Evolutionary conservation across 2,888 invertebrate genomes (phyloP), one percentile per base, ranked within the genome.

Genomic region (Lobophora halterata): DNA sequence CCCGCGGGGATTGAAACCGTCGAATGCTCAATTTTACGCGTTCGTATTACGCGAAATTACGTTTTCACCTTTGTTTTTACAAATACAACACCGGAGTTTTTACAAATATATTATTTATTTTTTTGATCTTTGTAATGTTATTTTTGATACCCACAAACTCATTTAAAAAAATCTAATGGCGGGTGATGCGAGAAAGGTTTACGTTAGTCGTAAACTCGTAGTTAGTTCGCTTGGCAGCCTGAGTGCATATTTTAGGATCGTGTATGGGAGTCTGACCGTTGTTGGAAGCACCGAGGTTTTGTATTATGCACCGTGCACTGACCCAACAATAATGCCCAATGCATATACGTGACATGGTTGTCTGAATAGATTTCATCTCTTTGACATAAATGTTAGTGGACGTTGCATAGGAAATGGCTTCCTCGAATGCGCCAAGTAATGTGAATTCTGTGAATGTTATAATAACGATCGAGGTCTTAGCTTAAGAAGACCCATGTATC

Each of bases 1-100:
- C 64, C 61, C 70, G 52, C 58, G 39, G 69, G 71, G 61, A 66
- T 68, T 64, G 61, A 58, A 62, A 62, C 59, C 59, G 61, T 58
- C 61, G 60, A 72, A 76, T 68, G 67, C 67, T 68, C 66, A 65
- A 74, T 73, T 71, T 72, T 69, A 67, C 68, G 70, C 70, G 65
- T 65, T 62, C 52, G 47, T 61, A 61, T 60, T 58, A 59, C 55
- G 46, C 51, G 52, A 54, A 55, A 58, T 61, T 58, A 55, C 59
- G 61, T 65, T 52, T 49, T 31, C 51, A 48, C 54, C 57, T 61
- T 61, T 58, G 57, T n/a, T n/a, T n/a, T n/a, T n/a, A n/a, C n/a
- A n/a, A n/a, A n/a, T n/a, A n/a, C n/a, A n/a, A 54, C 52, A 55
- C 46, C 29, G 49, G 38, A 57, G 48, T 52, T 53, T 54, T 37